Conservation (phyloP, 2,888 invertebrate genomes). For the Cremastinae sp. region DNA sequence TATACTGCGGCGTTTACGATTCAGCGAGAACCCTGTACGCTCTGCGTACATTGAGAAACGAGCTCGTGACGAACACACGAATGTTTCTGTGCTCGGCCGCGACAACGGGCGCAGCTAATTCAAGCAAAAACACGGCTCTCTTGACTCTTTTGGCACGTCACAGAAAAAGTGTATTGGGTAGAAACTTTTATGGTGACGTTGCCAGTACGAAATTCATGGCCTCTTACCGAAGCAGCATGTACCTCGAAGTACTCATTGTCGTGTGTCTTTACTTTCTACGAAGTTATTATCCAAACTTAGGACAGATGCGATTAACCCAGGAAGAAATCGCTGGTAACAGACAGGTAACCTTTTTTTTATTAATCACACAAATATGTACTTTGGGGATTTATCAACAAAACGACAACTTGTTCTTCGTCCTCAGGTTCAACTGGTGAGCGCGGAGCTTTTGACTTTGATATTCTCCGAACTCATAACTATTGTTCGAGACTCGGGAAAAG, state of each 20-base stretch:
- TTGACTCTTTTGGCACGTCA: constrained; percentile 87
- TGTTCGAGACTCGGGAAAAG: constrained; percentile 88
- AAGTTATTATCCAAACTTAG: constrained; percentile 89
- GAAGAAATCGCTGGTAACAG: constrained; percentile 89
- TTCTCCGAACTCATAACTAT: constrained; percentile 88
- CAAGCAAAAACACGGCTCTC: constrained; percentile 82
- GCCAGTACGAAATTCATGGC: constrained; percentile 85
- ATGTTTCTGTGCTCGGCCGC: constrained; percentile 89
- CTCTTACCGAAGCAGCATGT: constrained; percentile 89
- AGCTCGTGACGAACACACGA: constrained; percentile 86
- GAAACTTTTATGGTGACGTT: constrained; percentile 85
- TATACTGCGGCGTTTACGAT: constrained; percentile 91
- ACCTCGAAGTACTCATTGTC: constrained; percentile 88
- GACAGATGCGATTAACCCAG: constrained; percentile 84
- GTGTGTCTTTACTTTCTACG: constrained; percentile 90
- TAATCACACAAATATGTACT: too few species aligned
- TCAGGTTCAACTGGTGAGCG: constrained; percentile 88
- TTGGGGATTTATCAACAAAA: too few species aligned
- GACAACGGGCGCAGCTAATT: constrained; percentile 86
- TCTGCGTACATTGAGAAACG: constrained; percentile 87
- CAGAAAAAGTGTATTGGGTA: constrained; percentile 89
- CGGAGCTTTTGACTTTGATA: constrained; percentile 87
- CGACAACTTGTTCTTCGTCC: too few species aligned
- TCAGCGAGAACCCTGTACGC: constrained; percentile 88
- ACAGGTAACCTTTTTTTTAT: constrained; percentile 75